Percentiles rank a stretch among this genome's conserved stretches.
phyloP scores from a whole-genome alignment of 2,888 invertebrate species.

The Athalia rosae region DNA sequence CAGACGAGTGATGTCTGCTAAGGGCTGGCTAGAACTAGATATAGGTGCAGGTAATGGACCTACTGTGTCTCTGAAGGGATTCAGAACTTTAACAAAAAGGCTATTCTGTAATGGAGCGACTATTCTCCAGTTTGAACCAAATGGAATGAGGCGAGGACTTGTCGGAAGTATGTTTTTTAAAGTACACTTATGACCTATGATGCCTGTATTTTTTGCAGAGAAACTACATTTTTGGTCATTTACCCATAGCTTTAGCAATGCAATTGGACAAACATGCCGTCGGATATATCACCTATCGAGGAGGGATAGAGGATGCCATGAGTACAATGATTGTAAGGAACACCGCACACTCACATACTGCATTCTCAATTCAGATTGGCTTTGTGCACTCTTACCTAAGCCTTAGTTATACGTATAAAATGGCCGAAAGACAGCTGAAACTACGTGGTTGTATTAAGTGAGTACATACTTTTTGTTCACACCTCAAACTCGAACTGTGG shows the following conservation, averaged over 20 bases:
- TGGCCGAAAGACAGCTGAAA: slow-evolving; percentile 87
- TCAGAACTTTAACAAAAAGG: slow-evolving; percentile 83
- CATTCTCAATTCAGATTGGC: slow-evolving; percentile 85
- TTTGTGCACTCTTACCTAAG: slow-evolving; percentile 86
- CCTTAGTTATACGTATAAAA: slow-evolving; percentile 85
- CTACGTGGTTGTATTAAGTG: slow-evolving; percentile 87
- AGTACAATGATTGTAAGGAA: slow-evolving; percentile 88
- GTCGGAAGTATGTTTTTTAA: slow-evolving; percentile 80
- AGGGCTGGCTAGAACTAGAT: slow-evolving; percentile 92
- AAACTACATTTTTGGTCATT: slow-evolving; percentile 8
- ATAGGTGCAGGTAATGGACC: slow-evolving; percentile 91
- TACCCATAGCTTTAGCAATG: slow-evolving; percentile 82
- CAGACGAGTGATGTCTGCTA: slow-evolving; percentile 86
- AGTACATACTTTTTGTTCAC: slow-evolving; percentile 68
- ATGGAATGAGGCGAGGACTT: slow-evolving; percentile 85
- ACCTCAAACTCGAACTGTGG: neutral
- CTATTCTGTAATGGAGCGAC: slow-evolving; percentile 87
- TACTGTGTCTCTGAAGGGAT: slow-evolving; percentile 85
- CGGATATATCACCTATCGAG: slow-evolving; percentile 90
- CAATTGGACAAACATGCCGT: slow-evolving; percentile 92
- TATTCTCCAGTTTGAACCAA: slow-evolving; percentile 84
- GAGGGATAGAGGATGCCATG: slow-evolving; percentile 80
- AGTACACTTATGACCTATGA: neutral
- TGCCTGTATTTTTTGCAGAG: neutral
- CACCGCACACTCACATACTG: slow-evolving; percentile 72